phyloP scores from a whole-genome alignment of 2,797 vertebrate species.

The Parambassis ranga region DNA sequence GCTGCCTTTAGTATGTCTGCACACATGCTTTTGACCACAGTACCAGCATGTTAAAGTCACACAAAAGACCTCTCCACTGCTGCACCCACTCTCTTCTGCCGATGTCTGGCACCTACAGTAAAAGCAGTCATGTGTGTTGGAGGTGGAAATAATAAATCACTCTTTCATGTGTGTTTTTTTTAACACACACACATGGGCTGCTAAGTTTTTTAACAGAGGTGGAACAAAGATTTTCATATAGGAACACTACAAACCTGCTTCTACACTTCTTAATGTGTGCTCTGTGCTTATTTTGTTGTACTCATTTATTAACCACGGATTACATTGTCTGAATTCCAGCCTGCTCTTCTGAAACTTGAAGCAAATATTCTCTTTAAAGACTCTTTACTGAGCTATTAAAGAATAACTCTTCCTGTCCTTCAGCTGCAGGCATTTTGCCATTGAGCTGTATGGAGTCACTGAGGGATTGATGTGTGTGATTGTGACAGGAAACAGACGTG shows the following conservation, averaged over 20 bases:
- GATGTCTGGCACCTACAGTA: constrained; percentile 14
- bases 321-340: neutral
- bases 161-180: constrained; percentile 13
- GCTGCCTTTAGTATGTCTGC: constrained; percentile 40
- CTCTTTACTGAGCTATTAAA: constrained; percentile 20
- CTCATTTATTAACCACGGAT: neutral
- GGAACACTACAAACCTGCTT: no score
- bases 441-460: constrained; percentile 36
- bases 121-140: constrained; percentile 15
- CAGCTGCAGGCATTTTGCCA: constrained; percentile 35
- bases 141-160: constrained; percentile 32
- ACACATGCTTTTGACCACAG: constrained; percentile 48
- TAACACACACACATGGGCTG: neutral
- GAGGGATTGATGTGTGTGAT: constrained; percentile 42
- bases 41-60: constrained; percentile 37
- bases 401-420: constrained; percentile 5
- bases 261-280: no score
- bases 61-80: constrained; percentile 26
- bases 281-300: neutral
- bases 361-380: neutral
- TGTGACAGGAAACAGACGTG: constrained; percentile 59
- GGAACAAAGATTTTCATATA: constrained; percentile 1
- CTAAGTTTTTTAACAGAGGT: neutral
- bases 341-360: constrained; percentile 2
- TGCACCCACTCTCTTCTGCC: neutral